Evolutionary conservation across 1,140 invertebrate genomes (phyloP).

Genomic region (Hycleus phaleratus): DNA sequence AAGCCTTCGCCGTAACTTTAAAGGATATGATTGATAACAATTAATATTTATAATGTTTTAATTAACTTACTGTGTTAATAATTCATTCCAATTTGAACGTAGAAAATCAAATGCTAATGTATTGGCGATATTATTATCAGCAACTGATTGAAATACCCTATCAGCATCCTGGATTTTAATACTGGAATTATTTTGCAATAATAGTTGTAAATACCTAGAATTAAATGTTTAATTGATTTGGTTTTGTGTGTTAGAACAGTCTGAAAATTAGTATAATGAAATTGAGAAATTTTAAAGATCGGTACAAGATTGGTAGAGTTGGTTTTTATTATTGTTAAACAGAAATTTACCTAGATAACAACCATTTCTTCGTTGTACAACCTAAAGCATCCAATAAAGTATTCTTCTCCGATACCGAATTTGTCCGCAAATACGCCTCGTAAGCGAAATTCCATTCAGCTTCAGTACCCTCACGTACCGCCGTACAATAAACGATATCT

Average conservation of each 20-base stretch:
- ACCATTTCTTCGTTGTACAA: conserved; percentile 64
- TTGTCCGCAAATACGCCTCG: conserved; percentile 57
- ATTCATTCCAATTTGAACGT: conserved; percentile 32
- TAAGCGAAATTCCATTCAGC: conserved; percentile 77
- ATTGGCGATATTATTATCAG: conserved; percentile 50
- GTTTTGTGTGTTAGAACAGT: not conserved
- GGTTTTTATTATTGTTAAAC: not conserved
- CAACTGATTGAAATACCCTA: conserved; percentile 52
- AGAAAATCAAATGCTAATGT: conserved; percentile 47
- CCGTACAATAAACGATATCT: conserved; percentile 68
- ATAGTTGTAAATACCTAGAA: conserved; percentile 50
- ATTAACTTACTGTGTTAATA: conserved; percentile 31
- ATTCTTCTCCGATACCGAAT: conserved; percentile 58
- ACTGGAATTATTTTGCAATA: conserved; percentile 49
- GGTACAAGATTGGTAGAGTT: not conserved
- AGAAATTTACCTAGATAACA: conserved; percentile 52
- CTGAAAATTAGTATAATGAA: conserved; percentile 1
- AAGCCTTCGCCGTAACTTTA: conserved; percentile 46
- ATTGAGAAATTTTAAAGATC: not conserved
- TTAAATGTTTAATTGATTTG: not conserved
- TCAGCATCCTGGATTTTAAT: conserved; percentile 65
- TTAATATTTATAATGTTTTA: not conserved
- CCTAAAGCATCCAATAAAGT: conserved; percentile 59
- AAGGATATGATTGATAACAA: not conserved
- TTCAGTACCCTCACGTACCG: conserved; percentile 60